These are phyloP conservation scores for Coluber constrictor DNA, from an alignment of 2,797 vertebrate genomes.

Conservation along the genomic window DNA sequence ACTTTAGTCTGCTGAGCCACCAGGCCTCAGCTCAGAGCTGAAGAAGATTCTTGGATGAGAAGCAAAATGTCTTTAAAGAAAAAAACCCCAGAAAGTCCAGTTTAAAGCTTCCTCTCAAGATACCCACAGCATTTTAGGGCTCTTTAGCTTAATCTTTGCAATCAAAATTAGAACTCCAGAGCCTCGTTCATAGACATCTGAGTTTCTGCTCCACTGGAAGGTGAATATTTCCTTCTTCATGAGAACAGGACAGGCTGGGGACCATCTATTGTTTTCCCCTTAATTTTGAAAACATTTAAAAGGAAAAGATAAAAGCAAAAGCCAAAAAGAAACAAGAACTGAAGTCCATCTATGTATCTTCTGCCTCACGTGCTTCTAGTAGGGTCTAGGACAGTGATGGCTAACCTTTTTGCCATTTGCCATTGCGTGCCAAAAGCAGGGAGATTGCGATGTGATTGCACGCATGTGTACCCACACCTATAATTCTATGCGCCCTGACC, in stretches of 20 bases:
- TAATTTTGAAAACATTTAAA: background rate
- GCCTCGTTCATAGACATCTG: background rate
- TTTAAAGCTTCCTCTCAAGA: background rate
- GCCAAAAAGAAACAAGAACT: background rate
- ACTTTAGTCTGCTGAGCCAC: too few species aligned
- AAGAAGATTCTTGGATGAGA: too few species aligned
- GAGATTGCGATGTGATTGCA: too few species aligned
- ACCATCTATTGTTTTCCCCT: background rate
- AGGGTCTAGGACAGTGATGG: too few species aligned
- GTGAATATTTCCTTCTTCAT: background rate
- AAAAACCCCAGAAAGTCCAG: too few species aligned
- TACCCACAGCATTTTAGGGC: background rate
- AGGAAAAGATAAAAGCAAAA: background rate
- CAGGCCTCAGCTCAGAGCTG: too few species aligned
- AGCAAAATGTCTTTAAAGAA: too few species aligned
- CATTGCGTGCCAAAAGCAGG: too few species aligned
- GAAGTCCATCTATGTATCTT: background rate
- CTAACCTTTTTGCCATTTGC: too few species aligned
- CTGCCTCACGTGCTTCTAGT: background rate
- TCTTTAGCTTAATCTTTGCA: slow-evolving; percentile 4
- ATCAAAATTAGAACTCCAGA: background rate
- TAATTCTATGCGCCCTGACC: too few species aligned
- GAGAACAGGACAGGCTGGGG: background rate
- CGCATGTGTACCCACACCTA: too few species aligned
- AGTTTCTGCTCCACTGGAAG: background rate